Evolutionary conservation across 2,888 invertebrate genomes (phyloP), one percentile per base, ranked within the genome.

Genomic region (Escarpia spicata): DNA sequence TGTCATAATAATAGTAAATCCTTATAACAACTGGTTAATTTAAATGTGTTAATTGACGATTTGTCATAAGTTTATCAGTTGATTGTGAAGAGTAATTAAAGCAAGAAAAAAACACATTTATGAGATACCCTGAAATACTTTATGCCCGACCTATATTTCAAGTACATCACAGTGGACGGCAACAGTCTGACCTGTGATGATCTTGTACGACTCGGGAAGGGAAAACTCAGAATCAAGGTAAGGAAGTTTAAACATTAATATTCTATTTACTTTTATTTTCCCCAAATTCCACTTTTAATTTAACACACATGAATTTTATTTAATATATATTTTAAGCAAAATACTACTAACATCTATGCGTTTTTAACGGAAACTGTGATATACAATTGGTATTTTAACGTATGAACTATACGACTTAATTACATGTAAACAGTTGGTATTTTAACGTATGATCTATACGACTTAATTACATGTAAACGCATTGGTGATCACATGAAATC

Each of bases 91-190:
- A 52, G 52, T 9, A 4, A 4, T 52, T 9, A 52, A 12, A 37
- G 37, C 52, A 52, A 4, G 12, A 52, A 15, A 52, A 45, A 52
- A 52, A 12, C 12, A 52, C 19, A 19, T 75, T 19, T 75, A 75
- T 75, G 26, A 26, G 75, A 26, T 6, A n/a, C 75, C 75, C 75
- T 26, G 26, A 26, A 75, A 26, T 75, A 26, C 26, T 75, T 75
- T 75, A 75, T 37, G 91, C 8, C 37, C 45, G 44, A 45, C 45
- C 37, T 91, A 91, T 37, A 44, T 43, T 92, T 92, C 95, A 37
- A 97, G 97, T 97, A 96, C 93, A 94, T 97, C n/a, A 97, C 97
- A 90, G 94, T 97, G 94, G 97, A 97, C 95, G 97, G 97, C 15
- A 96, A 96, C 94, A 97, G 97, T 94, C 95, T 97, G 92, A 96